Conservation (phyloP, 2,797 vertebrate genomes). For the Euphonia xanthogaster region DNA sequence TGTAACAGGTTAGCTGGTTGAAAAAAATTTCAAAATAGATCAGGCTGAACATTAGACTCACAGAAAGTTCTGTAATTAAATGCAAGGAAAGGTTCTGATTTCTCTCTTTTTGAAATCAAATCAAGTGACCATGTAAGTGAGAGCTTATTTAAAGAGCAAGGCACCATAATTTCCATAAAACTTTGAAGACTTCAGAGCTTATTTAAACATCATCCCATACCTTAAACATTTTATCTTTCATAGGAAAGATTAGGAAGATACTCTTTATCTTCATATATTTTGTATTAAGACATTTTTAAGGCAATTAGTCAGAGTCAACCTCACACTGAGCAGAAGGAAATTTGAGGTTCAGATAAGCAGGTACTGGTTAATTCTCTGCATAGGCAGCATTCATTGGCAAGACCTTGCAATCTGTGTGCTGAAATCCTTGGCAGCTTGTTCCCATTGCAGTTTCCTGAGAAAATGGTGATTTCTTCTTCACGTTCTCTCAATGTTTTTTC, state of each 20-base stretch:
- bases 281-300: background rate
- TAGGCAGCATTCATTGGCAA: background rate
- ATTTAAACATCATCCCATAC: background rate
- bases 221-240: background rate
- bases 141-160: background rate
- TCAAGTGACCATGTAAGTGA: background rate
- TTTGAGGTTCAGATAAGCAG: background rate
- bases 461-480: background rate
- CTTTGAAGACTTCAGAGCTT: background rate
- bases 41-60: background rate
- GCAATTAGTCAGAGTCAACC: background rate
- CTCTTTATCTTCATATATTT: background rate
- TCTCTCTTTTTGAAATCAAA: background rate
- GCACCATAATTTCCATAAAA: background rate
- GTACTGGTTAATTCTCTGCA: background rate
- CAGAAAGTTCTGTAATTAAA: background rate
- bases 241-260: background rate
- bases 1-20: background rate
- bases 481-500: background rate
- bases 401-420: background rate
- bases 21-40: background rate
- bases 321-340: background rate
- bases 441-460: background rate
- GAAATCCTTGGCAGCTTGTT: background rate
- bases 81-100: background rate